Evolutionary conservation across 2,113 vertebrate species (phyloP).

Genomic region (Daubentonia madagascariensis): DNA sequence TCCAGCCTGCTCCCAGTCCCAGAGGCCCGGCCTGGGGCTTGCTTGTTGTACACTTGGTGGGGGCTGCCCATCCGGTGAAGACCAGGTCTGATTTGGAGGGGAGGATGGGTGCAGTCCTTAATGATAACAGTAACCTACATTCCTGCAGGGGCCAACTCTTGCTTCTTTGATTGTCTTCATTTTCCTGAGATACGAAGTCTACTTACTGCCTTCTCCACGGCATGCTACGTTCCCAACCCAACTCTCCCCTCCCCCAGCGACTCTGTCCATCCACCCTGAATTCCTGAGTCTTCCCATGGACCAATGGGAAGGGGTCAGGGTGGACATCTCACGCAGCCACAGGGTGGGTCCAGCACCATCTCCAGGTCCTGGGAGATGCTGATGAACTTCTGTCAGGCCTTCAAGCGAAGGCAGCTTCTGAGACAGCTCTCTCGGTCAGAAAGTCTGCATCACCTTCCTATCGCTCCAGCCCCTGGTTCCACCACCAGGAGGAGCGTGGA

Average conservation of each 20-base stretch:
- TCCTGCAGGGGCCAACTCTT: not conserved
- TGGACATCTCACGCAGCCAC: not conserved
- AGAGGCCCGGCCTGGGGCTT: not conserved
- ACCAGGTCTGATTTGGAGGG: rapidly evolving
- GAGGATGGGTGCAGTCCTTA: not conserved
- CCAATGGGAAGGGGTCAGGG: rapidly evolving
- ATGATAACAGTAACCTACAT: not conserved
- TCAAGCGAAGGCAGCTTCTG: not conserved
- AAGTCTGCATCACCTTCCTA: too few relatives aligned
- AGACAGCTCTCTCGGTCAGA: not conserved
- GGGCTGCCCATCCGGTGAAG: not conserved
- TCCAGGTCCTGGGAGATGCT: not conserved
- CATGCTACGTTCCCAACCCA: not conserved
- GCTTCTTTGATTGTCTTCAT: not conserved
- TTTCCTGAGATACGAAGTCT: not conserved
- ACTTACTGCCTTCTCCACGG: not conserved
- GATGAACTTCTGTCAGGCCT: not conserved
- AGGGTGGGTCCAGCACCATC: not conserved
- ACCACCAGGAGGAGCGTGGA: not conserved
- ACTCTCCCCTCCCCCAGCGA: rapidly evolving
- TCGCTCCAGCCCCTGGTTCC: not conserved
- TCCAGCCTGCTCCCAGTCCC: not conserved
- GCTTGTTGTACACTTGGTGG: not conserved
- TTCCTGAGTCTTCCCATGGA: not conserved
- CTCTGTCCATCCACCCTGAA: not conserved